Conservation (phyloP, 2,797 vertebrate genomes). For the Jordanella pulchra region DNA sequence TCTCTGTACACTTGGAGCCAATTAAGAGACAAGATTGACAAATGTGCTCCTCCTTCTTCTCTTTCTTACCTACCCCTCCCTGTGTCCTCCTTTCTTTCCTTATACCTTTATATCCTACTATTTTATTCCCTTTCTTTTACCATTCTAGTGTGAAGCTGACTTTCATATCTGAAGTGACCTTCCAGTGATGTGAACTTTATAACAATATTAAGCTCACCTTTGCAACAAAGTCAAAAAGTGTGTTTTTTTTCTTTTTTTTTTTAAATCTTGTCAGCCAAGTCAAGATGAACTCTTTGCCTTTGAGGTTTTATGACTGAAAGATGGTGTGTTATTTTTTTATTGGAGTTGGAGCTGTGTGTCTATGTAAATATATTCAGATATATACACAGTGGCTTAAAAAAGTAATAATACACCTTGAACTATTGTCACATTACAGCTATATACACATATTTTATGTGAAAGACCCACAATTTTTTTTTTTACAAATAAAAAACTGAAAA, state of each 20-base stretch:
- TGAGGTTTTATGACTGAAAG: slow-evolving; percentile 15
- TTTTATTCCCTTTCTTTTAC: slow-evolving; percentile 33
- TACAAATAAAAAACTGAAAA: too few species aligned
- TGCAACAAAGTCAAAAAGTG: slow-evolving; percentile 56
- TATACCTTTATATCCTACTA: slow-evolving; percentile 39
- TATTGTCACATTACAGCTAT: too few species aligned
- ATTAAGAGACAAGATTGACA: slow-evolving; percentile 79
- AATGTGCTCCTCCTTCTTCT: slow-evolving; percentile 60
- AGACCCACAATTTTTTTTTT: too few species aligned
- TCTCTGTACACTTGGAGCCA: slow-evolving; percentile 68
- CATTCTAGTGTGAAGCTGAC: slow-evolving; percentile 44
- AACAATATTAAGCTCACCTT: slow-evolving; percentile 52
- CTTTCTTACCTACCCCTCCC: slow-evolving; percentile 31
- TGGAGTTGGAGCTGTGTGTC: too few species aligned
- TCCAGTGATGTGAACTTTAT: slow-evolving; percentile 66
- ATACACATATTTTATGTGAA: too few species aligned
- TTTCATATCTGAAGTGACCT: slow-evolving; percentile 66
- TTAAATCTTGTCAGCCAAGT: slow-evolving; percentile 20
- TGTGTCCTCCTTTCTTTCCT: slow-evolving; percentile 33
- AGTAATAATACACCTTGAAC: too few species aligned
- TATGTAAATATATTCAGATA: too few species aligned
- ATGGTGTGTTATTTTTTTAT: not conserved
- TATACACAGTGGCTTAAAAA: too few species aligned
- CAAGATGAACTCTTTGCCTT: slow-evolving; percentile 31
- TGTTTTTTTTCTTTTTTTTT: slow-evolving; percentile 12